Conservation (phyloP, 2,797 vertebrate species). For the Rhinella marina region DNA sequence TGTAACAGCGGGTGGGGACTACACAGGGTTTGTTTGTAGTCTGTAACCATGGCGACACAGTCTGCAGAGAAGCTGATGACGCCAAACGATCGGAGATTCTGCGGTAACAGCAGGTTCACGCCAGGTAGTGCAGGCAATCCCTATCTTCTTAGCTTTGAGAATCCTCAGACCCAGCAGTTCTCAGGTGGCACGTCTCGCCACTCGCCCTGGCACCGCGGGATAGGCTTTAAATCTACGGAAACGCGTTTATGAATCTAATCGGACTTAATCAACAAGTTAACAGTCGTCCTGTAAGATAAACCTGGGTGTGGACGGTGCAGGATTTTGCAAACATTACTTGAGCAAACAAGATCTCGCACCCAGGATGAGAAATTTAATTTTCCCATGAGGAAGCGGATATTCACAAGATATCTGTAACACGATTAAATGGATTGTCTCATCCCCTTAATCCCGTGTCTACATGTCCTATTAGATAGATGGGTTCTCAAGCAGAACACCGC, state of each 20-base stretch:
- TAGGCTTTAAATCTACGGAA: not conserved
- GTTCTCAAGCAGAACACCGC: not conserved
- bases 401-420: not conserved
- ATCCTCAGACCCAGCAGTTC: not conserved
- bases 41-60: not conserved
- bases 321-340: not conserved
- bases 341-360: not conserved
- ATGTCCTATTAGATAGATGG: not conserved
- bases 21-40: not conserved
- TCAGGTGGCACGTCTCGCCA: not conserved
- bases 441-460: too few relatives aligned
- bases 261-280: not conserved
- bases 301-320: not conserved
- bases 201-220: not conserved
- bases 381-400: conserved; percentile 2
- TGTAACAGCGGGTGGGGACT: not conserved
- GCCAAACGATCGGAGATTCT: not conserved
- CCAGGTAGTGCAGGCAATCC: not conserved
- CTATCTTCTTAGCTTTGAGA: too few relatives aligned
- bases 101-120: not conserved
- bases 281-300: not conserved
- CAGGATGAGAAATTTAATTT: not conserved
- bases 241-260: not conserved
- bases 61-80: not conserved
- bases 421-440: not conserved